Conservation (phyloP, 2,888 invertebrate species). For the Corythucha ciliata region DNA sequence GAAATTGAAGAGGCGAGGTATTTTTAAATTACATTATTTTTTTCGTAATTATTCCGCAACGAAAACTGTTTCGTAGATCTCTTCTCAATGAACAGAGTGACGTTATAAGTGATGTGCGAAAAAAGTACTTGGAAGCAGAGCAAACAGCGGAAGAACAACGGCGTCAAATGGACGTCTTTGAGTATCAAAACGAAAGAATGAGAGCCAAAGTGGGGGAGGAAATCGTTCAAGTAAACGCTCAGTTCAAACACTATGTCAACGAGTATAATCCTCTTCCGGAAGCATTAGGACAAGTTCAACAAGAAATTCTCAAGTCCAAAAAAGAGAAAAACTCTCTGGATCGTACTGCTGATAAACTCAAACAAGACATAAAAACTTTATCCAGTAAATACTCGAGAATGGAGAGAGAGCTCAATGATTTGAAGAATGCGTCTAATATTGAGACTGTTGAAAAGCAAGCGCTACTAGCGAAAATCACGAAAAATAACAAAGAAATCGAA, state of each 20-base stretch:
- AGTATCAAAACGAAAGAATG: slow-evolving; percentile 11
- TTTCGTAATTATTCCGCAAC: too few relatives aligned
- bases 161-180: slow-evolving; percentile 4
- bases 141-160: slow-evolving; percentile 18
- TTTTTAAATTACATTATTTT: too few relatives aligned
- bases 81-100: slow-evolving; percentile 16
- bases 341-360: slow-evolving; percentile 6
- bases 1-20: slow-evolving; percentile 18
- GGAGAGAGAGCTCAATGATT: slow-evolving; percentile 1
- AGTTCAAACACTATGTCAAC: slow-evolving; percentile 13
- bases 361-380: slow-evolving; percentile 10
- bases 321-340: slow-evolving; percentile 6
- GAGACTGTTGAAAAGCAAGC: slow-evolving; percentile 6
- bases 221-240: slow-evolving; percentile 13
- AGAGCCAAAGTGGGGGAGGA: slow-evolving; percentile 1
- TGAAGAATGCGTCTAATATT: not conserved
- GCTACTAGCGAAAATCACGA: slow-evolving; percentile 1
- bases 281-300: slow-evolving; percentile 6
- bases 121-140: slow-evolving; percentile 17
- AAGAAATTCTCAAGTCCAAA: slow-evolving; percentile 5
- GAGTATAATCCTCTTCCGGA: slow-evolving; percentile 13
- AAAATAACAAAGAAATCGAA: too few relatives aligned
- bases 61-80: too few relatives aligned
- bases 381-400: slow-evolving; percentile 2
- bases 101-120: slow-evolving; percentile 10